Evolutionary conservation across 2,888 invertebrate species (phyloP).

Genomic region (Germaria angustata): DNA sequence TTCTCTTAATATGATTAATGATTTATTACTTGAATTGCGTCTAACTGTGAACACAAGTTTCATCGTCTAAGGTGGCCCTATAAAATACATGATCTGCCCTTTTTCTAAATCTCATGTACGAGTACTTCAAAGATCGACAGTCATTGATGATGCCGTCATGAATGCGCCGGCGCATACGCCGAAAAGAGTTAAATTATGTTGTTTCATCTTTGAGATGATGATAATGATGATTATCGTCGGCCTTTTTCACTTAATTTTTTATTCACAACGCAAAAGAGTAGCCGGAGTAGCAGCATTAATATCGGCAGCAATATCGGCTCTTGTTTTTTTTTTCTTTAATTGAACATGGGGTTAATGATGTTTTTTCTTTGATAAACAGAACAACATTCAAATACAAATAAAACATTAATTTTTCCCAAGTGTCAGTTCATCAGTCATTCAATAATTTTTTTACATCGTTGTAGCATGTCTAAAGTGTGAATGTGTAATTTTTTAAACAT

Average conservation of each 20-base stretch:
- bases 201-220: constrained; percentile 28
- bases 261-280: not conserved
- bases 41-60: constrained; percentile 18
- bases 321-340: constrained; percentile 14
- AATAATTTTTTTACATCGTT: not conserved
- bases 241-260: not conserved
- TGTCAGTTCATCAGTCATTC: constrained; percentile 39
- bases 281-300: not conserved
- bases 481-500: constrained; percentile 34
- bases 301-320: constrained; percentile 9
- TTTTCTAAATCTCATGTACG: constrained; percentile 4
- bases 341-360: constrained; percentile 28
- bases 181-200: constrained; percentile 25
- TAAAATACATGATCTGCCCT: not conserved
- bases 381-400: constrained; percentile 28
- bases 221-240: constrained; percentile 4
- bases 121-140: constrained; percentile 26
- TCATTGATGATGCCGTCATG: constrained; percentile 27
- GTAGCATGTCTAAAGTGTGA: constrained; percentile 39
- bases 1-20: constrained; percentile 50
- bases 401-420: constrained; percentile 41
- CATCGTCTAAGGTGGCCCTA: constrained; percentile 41
- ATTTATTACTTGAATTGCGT: not conserved
- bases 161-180: constrained; percentile 61
- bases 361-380: not conserved